Percentiles rank a stretch among this genome's conserved stretches.
Conservation (phyloP, 2,797 vertebrate species). For the Oreortyx pictus region DNA sequence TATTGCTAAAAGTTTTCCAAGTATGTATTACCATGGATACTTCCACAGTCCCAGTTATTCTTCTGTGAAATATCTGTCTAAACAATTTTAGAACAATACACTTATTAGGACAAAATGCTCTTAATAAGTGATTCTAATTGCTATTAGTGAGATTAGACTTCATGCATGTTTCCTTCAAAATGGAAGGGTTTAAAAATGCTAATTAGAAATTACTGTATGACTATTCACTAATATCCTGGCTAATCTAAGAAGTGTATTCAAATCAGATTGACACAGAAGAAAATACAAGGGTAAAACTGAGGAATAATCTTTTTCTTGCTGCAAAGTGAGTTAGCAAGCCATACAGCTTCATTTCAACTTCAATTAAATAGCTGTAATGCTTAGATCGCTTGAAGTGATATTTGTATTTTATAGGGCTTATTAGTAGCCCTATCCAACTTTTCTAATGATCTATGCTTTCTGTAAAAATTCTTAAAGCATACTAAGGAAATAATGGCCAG, state of each 20-base stretch:
- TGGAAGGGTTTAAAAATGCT: conserved; percentile 63
- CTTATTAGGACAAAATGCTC: conserved; percentile 24
- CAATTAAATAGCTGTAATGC: background rate
- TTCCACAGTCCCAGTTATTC: background rate
- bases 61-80: background rate
- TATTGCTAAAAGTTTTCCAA: background rate
- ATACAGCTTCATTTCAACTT: background rate
- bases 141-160: conserved; percentile 38
- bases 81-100: conserved; percentile 28
- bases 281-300: background rate
- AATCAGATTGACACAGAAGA: background rate
- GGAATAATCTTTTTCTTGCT: background rate
- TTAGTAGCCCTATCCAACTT: background rate
- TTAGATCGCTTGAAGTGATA: background rate
- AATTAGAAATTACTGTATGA: conserved; percentile 61
- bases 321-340: background rate
- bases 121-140: conserved; percentile 33
- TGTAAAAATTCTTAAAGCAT: background rate
- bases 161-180: conserved; percentile 60
- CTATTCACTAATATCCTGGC: background rate
- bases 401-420: background rate
- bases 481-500: background rate
- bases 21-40: background rate
- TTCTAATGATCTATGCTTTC: background rate
- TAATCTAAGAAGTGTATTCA: conserved; percentile 34